phyloP scores from a whole-genome alignment of 37 sponge, comb jelly and placozoan species.

The Halisarca cf. caerulea region DNA sequence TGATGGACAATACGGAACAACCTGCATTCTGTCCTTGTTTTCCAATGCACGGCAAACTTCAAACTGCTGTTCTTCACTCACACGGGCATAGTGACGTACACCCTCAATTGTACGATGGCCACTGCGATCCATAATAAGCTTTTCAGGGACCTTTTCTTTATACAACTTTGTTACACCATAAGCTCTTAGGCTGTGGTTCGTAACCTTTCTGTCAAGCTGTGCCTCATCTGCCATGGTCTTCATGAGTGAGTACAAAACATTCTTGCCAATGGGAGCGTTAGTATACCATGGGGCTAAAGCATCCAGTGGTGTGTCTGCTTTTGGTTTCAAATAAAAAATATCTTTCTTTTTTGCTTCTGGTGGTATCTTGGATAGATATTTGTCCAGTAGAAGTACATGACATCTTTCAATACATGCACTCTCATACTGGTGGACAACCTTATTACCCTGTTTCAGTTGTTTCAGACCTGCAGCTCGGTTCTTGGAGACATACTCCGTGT shows the following conservation, averaged over 20 bases:
- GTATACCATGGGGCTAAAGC: conserved; percentile 11
- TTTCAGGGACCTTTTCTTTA: background rate
- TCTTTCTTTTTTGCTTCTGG: background rate
- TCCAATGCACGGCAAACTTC: background rate
- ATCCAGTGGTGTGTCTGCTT: background rate
- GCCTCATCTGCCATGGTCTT: background rate
- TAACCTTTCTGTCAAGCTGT: background rate
- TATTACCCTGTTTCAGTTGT: conserved; percentile 6
- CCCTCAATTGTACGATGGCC: background rate
- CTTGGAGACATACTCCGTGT: conserved; percentile 32
- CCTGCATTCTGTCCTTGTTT: too few relatives aligned
- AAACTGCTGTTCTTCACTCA: background rate
- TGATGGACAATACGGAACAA: too few relatives aligned
- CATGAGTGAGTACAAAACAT: background rate
- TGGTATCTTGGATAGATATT: background rate
- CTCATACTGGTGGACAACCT: conserved; percentile 31
- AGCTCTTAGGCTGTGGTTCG: background rate
- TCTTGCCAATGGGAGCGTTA: background rate
- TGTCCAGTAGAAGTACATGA: conserved; percentile 1
- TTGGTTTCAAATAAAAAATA: conserved; percentile 9
- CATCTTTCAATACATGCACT: background rate
- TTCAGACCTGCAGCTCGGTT: conserved; percentile 20
- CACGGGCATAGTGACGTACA: background rate
- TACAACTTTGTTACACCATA: conserved; percentile 22
- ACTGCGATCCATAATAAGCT: conserved; percentile 15